A percentile compares a stretch with the other conserved stretches of the same genome.
Conservation (phyloP, 2,797 vertebrate species). For the Fringilla coelebs region DNA sequence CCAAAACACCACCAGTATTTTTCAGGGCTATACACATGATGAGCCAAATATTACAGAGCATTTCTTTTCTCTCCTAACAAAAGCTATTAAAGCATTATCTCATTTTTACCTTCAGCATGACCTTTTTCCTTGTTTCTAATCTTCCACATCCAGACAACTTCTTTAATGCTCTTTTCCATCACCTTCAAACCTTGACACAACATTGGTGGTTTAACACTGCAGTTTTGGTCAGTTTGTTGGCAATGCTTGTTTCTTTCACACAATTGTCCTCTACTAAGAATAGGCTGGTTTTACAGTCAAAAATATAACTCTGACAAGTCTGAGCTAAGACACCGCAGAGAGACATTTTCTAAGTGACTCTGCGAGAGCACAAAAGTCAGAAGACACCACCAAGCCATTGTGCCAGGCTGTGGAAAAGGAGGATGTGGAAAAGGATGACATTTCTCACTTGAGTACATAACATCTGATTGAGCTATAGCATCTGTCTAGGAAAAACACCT, state of each 20-base stretch:
- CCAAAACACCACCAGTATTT: neutral
- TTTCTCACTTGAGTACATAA: neutral
- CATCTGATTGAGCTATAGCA: neutral
- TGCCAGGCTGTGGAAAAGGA: neutral
- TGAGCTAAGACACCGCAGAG: neutral
- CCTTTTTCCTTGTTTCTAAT: neutral
- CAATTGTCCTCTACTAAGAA: neutral
- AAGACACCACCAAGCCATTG: neutral
- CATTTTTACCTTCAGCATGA: neutral
- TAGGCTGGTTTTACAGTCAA: neutral
- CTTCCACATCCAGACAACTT: neutral
- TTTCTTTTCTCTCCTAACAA: neutral
- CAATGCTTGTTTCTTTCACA: neutral
- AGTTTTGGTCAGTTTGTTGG: neutral
- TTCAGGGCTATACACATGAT: neutral
- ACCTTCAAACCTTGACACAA: neutral
- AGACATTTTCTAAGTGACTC: rapidly evolving
- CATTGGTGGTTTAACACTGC: neutral
- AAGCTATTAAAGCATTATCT: neutral
- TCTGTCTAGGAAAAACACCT: neutral
- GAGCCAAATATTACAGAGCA: neutral
- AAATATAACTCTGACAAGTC: neutral
- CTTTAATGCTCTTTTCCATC: neutral
- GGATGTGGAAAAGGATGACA: neutral
- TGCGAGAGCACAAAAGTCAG: neutral